Base-by-base conservation (phyloP, 2,888 invertebrate species). In the Epinotia nisella region DNA sequence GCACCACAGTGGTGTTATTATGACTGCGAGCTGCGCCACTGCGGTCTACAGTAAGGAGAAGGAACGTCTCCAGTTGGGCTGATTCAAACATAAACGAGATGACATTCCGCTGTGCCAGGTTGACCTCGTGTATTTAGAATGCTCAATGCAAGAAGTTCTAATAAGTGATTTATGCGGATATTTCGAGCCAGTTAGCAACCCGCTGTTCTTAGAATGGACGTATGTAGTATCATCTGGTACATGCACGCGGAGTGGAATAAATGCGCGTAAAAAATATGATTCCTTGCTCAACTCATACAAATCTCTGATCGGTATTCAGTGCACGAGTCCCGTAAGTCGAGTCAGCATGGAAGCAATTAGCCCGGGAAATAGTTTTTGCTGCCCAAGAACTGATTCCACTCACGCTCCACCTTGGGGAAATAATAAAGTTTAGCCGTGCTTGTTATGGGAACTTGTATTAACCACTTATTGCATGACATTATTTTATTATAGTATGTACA, bases 341-440 rank as follows among this genome's bases (percentile, higher is more conserved):
- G 53, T 73, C 77, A 78, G 77, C 74, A 77, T 76, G 77, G 77
- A 79, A 78, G 79, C 82, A 84, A 83, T 84, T 84, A 83, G 82
- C 75, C 74, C 75, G 68, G 78, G 77, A 80, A 82, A 82, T 82
- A 82, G 82, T 83, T 84, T 82, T 81, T 81, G 78, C 78, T 75
- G 74, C 76, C 69, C 68, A 75, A 76, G 77, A 79, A 76, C 76
- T 64, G 76, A 82, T 81, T 82, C 82, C 70, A 75, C 77, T 78
- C 82, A 83, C 82, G 83, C 74, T 68, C 73, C 76, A 80, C 75
- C 73, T 75, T 69, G 49, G 75, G 78, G 76, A 77, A 77, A 77
- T 76, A 75, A 74, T 74, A 75, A 79, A 79, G 75, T 79, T 79
- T 75, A 76, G 72, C 76, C 71, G 76, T 76, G 77, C 77, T 69